These are phyloP conservation scores for Archocentrus centrarchus DNA, from an alignment of 2,113 vertebrate species.

Conservation along the genomic window DNA sequence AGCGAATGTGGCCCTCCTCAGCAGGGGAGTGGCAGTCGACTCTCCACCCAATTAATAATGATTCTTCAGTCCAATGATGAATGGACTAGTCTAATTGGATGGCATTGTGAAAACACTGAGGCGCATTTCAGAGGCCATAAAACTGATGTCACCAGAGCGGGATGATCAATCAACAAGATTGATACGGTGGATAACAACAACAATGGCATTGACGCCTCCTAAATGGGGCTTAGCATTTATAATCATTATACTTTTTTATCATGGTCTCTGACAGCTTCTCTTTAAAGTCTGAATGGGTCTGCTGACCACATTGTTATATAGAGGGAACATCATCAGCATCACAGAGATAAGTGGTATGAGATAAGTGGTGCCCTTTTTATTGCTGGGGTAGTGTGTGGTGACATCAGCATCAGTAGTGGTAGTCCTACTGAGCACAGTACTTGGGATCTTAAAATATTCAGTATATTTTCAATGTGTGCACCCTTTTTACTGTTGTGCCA, in stretches of 20 bases:
- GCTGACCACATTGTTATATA: slow-evolving; percentile 72
- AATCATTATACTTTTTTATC: slow-evolving; percentile 78
- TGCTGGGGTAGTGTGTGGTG: slow-evolving; percentile 20
- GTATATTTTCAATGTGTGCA: neutral
- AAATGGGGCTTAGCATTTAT: slow-evolving; percentile 77
- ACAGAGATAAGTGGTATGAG: slow-evolving; percentile 60
- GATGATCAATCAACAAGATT: slow-evolving; percentile 85
- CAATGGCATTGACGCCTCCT: slow-evolving; percentile 77
- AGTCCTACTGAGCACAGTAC: neutral
- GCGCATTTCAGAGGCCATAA: slow-evolving; percentile 81
- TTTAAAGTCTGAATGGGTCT: slow-evolving; percentile 69
- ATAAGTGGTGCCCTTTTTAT: slow-evolving; percentile 52
- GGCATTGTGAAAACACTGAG: slow-evolving; percentile 84
- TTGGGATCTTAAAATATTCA: slow-evolving; percentile 6
- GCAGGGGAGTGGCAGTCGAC: slow-evolving; percentile 78
- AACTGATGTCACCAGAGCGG: slow-evolving; percentile 76
- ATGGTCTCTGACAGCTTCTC: slow-evolving; percentile 68
- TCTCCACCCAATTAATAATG: slow-evolving; percentile 83
- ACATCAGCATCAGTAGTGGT: slow-evolving; percentile 5
- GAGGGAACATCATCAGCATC: slow-evolving; percentile 68
- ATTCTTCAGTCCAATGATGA: slow-evolving; percentile 81
- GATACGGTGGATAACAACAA: slow-evolving; percentile 79
- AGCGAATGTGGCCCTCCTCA: slow-evolving; percentile 71
- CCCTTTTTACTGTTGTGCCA: neutral
- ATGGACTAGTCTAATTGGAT: slow-evolving; percentile 84